Evolutionary conservation across 2,113 vertebrate genomes (phyloP).

Genomic region (Lagopus muta): DNA sequence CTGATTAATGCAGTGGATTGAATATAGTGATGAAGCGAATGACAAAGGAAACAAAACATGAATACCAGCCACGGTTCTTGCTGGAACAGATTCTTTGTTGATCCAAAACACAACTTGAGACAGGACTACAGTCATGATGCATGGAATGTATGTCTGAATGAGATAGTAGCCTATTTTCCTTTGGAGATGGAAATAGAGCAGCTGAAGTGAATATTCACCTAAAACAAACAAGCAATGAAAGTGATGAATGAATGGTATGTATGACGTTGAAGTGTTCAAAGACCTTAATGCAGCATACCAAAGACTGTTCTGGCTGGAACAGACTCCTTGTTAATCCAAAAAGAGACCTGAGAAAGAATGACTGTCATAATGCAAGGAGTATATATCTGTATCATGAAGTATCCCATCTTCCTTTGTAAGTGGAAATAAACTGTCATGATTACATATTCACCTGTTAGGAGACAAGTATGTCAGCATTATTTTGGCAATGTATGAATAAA

Average conservation of each 20-base stretch:
- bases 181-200: conserved; percentile 67
- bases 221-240: conserved; percentile 53
- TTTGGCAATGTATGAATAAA: conserved; percentile 27
- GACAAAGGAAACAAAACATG: conserved; percentile 6
- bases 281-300: conserved; percentile 79
- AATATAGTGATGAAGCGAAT: background rate
- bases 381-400: conserved; percentile 98
- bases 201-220: conserved; percentile 66
- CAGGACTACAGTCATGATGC: conserved; percentile 86
- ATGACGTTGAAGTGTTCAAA: background rate
- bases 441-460: conserved; percentile 91
- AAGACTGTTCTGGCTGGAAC: conserved; percentile 96
- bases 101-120: conserved; percentile 88
- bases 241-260: background rate
- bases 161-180: conserved; percentile 86
- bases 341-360: conserved; percentile 95
- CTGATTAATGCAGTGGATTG: background rate
- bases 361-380: conserved; percentile 98
- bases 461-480: conserved; percentile 68
- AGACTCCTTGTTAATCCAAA: conserved; percentile 98
- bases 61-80: conserved; percentile 83
- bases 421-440: conserved; percentile 98
- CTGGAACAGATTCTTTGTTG: conserved; percentile 87
- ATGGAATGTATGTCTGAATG: conserved; percentile 84
- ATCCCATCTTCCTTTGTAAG: conserved; percentile 97